Conservation (phyloP, 2,888 invertebrate genomes). For the Lithophane leautieri region DNA sequence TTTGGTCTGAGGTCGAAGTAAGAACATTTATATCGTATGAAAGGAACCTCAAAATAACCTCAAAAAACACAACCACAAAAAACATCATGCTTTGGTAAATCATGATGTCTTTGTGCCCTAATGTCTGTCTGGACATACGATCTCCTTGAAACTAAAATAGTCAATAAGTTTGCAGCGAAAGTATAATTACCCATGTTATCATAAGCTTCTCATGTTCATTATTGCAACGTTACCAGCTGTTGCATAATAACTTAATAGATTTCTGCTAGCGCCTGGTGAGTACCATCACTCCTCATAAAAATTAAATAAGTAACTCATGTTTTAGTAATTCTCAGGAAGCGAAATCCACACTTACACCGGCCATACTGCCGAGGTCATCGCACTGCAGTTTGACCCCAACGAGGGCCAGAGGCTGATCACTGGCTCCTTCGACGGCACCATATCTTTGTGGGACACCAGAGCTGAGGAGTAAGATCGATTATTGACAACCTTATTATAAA, state of each 20-base stretch:
- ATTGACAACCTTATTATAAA: neutral
- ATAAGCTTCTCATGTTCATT: neutral
- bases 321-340: slow-evolving; percentile 81
- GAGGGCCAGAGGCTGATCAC: slow-evolving; percentile 93
- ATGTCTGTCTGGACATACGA: neutral
- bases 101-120: neutral
- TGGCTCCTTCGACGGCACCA: slow-evolving; percentile 95
- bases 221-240: neutral
- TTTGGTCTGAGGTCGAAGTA: too few species aligned
- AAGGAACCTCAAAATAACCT: neutral
- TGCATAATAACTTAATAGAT: neutral
- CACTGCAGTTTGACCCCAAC: slow-evolving; percentile 92
- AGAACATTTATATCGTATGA: neutral
- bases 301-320: neutral
- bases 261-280: neutral
- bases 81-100: too few species aligned
- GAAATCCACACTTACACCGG: slow-evolving; percentile 91
- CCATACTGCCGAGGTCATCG: slow-evolving; percentile 94
- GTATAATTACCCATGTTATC: neutral
- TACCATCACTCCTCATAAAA: too few species aligned
- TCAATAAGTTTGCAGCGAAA: neutral
- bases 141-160: neutral
- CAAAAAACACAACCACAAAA: too few species aligned
- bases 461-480: slow-evolving; percentile 87
- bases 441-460: slow-evolving; percentile 94